Percentiles rank a stretch among this genome's conserved stretches.
phyloP scores from a whole-genome alignment of 2,797 vertebrate species.

The Scolopax rusticola region DNA sequence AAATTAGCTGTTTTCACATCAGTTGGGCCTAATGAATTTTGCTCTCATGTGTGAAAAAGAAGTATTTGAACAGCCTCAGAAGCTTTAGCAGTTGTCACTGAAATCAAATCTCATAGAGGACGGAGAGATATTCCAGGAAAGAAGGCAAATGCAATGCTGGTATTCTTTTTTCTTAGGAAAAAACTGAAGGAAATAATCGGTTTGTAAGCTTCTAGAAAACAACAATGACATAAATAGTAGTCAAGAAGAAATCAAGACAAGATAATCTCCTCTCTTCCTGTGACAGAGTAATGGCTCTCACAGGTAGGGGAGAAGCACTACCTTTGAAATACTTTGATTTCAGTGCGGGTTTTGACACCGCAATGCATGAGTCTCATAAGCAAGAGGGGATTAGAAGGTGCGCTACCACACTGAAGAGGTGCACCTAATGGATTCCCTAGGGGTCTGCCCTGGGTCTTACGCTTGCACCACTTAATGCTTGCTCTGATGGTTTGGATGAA shows the following conservation, averaged over 20 bases:
- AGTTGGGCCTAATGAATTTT: background rate
- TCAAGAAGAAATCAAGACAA: background rate
- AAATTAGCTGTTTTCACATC: background rate
- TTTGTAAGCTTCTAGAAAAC: background rate
- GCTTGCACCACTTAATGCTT: background rate
- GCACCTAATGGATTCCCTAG: background rate
- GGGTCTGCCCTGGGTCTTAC: background rate
- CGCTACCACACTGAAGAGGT: background rate
- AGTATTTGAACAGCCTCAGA: background rate
- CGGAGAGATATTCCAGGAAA: background rate
- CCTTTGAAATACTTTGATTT: background rate
- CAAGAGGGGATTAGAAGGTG: background rate
- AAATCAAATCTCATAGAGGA: background rate
- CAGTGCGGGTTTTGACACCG: background rate
- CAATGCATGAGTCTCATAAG: accelerated
- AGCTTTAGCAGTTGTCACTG: background rate
- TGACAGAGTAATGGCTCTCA: background rate
- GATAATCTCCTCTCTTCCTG: background rate
- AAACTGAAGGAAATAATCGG: background rate
- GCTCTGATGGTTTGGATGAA: background rate
- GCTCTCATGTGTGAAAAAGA: background rate
- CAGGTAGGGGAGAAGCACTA: background rate
- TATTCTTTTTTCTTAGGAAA: background rate
- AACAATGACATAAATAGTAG: background rate
- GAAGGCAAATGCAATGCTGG: background rate